Evolutionary conservation across 2,113 vertebrate genomes (phyloP).

Genomic region (Istiophorus platypterus): DNA sequence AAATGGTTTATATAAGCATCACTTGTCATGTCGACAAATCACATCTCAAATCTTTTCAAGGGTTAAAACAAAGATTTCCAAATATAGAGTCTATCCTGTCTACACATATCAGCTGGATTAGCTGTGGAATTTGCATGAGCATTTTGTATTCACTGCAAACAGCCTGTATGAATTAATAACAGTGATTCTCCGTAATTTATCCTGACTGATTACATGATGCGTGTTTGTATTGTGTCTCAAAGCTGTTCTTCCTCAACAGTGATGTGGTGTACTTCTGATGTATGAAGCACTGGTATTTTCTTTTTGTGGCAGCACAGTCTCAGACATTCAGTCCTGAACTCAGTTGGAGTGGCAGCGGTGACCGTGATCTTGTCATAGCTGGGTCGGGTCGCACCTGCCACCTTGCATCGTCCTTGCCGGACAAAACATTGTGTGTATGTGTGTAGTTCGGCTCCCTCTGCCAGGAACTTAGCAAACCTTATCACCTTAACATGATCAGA

Average conservation of each 20-base stretch:
- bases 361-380: conserved; percentile 34
- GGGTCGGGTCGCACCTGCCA: conserved; percentile 71
- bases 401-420: conserved; percentile 56
- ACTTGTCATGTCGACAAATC: conserved; percentile 27
- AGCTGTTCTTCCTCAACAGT: conserved; percentile 38
- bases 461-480: conserved; percentile 21
- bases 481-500: conserved; percentile 46
- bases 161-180: conserved; percentile 50
- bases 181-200: conserved; percentile 49
- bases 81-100: conserved; percentile 28
- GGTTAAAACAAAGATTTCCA: conserved; percentile 37
- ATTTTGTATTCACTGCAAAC: conserved; percentile 25
- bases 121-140: conserved; percentile 21
- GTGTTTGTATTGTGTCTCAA: conserved; percentile 46
- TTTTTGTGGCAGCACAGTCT: conserved; percentile 40
- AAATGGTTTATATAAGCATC: conserved; percentile 16
- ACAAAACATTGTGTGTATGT: conserved; percentile 35
- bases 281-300: conserved; percentile 39
- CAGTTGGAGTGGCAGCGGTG: conserved; percentile 25
- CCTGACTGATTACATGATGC: conserved; percentile 58
- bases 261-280: conserved; percentile 33
- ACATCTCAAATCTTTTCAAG: conserved; percentile 18
- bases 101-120: conserved; percentile 14
- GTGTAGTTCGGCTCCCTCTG: not conserved
- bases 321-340: conserved; percentile 51